Evolutionary conservation across 30 jellyfish, hydroid and myxozoan species (phyloP).

Genomic region (Sanderia malayensis): DNA sequence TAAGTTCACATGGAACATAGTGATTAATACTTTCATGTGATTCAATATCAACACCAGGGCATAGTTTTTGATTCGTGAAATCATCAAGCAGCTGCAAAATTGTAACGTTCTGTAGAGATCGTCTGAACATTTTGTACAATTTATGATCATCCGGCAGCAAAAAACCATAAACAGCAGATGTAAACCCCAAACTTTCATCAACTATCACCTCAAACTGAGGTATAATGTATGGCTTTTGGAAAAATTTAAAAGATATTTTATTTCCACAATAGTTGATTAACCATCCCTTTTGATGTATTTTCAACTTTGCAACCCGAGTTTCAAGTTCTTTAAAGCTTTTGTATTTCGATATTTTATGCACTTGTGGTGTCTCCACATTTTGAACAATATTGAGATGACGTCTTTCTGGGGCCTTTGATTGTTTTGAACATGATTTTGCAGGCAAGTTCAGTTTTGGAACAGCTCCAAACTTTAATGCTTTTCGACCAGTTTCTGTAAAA

Average conservation of each 20-base stretch:
- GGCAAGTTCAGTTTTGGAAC: background rate
- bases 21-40: constrained; percentile 19
- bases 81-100: background rate
- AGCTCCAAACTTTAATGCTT: background rate
- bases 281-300: background rate
- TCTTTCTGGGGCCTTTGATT: background rate
- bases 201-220: constrained; percentile 4
- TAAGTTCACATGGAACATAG: constrained; percentile 27
- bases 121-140: background rate
- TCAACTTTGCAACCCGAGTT: background rate
- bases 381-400: background rate
- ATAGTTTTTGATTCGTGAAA: background rate
- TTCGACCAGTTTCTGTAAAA: background rate
- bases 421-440: background rate
- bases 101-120: background rate
- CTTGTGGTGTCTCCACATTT: background rate
- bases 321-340: background rate
- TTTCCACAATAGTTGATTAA: background rate
- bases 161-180: background rate
- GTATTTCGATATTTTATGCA: background rate
- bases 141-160: constrained; percentile 6
- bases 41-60: background rate
- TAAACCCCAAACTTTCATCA: constrained; percentile 2
- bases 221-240: background rate
- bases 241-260: background rate